Base-by-base conservation (phyloP, 1,140 invertebrate species). In the Meloidogyne chitwoodi region DNA sequence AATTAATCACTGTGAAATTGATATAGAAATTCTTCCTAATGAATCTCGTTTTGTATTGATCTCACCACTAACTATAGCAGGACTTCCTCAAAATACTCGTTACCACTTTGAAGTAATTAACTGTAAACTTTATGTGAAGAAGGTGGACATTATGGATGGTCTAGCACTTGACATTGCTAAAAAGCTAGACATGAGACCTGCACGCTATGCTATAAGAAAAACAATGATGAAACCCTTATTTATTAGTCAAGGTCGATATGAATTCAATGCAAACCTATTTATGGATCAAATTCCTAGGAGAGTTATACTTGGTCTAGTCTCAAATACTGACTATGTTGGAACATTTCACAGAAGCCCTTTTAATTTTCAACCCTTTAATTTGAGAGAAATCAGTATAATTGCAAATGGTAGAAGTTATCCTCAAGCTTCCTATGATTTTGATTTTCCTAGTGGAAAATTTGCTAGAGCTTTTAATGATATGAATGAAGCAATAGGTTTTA, bases 281-380 rank as follows among this genome's bases (percentile, higher is more conserved):
- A 78, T 31, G 56, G 75, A 77, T 44, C 29, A 62, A 22, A 48
- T 77, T 11, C 76, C 76, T 16, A 16, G 76, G 6, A n/a, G 75
- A 16, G 48, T 77, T 8, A 65, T 78, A 19, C 16, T 77, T 3
- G 75, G 48, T 0, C 14, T 77, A n/a, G 75, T 77, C 0, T 56
- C 14, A 0, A 77, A 77, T 19, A 2, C 0, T 3, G 41, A 26
- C 6, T 77, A 69, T 41, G 61, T 61, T 1, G 75, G 75, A 19
- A 29, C 5, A 27, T 6, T 16, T 19, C 5, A 12, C 6, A 78
- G 16, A 64, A 78, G 1, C 14, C 75, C 75, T 1, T 78, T 77
- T 19, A 77, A 74, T 19, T 76, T 76, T 48, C 14, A 76, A 64
- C 73, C 34, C 0, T 76, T 76, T 24, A 76, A 76, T 75, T 22